These are phyloP conservation scores for Florisuga fusca DNA, from an alignment of 2,797 vertebrate genomes.

Conservation along the genomic window DNA sequence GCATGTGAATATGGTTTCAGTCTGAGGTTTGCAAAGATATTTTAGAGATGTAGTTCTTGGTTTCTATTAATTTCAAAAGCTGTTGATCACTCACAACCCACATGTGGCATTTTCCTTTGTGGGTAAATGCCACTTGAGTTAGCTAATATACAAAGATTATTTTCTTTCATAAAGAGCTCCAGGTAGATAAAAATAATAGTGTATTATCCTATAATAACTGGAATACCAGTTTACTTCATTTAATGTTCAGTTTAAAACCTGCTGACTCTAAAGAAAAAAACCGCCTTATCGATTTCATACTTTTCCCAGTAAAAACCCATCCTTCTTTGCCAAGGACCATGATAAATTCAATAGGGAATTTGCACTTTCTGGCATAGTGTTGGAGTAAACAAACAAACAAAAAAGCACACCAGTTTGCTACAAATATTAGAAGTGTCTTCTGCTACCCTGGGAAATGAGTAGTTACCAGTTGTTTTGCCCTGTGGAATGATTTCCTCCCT, in stretches of 20 bases:
- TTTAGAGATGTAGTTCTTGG: neutral
- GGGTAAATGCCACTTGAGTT: neutral
- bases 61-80: neutral
- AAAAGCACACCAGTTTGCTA: neutral
- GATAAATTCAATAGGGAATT: neutral
- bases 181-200: neutral
- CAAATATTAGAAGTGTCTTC: neutral
- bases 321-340: neutral
- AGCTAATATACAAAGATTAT: neutral
- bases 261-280: neutral
- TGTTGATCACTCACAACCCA: neutral
- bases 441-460: neutral
- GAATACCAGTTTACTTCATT: neutral
- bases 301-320: neutral
- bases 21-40: neutral
- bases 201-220: neutral
- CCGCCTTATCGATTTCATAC: neutral
- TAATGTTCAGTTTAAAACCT: neutral
- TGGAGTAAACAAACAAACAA: neutral
- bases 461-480: neutral
- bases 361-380: neutral
- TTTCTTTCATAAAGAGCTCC: neutral
- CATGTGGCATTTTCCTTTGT: neutral
- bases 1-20: neutral
- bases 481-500: neutral